Evolutionary conservation across 2,797 vertebrate genomes (phyloP), one percentile per base, ranked within the genome.

Genomic region (Myripristis murdjan): DNA sequence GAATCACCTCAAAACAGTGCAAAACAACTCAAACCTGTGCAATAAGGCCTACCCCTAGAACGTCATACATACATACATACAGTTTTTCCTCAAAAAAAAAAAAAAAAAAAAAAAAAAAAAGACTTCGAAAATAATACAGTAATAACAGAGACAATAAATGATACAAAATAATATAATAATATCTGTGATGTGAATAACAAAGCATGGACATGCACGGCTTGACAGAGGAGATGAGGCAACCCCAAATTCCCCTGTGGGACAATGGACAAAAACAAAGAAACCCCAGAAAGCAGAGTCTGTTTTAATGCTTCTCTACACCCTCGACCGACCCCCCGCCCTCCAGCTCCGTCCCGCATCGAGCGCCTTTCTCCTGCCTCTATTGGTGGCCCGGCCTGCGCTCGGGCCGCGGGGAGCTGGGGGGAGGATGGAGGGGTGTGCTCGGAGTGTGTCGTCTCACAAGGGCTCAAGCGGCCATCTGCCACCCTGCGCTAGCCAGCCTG

Each of bases 391-490:
- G 82, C 89, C 79, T 75, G 1, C 35, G 90, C 89, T 84, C 86
- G 35, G 73, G 78, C 69, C 91, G 91, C 76, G 61, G 11, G 47
- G 89, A 87, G 81, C 88, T 24, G 49, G 75, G 81, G 78, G 76
- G 76, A 26, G 52, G 64, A 70, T 52, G 54, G 67, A 76, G 78
- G 87, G 83, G 79, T 82, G 87, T 84, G 81, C 77, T 56, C 11
- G 84, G 83, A 86, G 86, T 89, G 87, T 90, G 90, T 89, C 76
- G 79, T 86, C 89, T 86, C 87, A 89, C 81, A 86, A 91, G 93
- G 93, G 89, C 92, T 95, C 95, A 92, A 91, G 91, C 86, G 89
- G 95, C 97, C 97, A 98, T 98, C 97, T 98, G 96, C 95, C 94
- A 88, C 90, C 81, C 75, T 89, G 85, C 85, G 93, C 92, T 90